Percentiles rank a stretch among this genome's conserved stretches.
Conservation (phyloP, 2,888 invertebrate genomes). For the Brachypalpus laphriformis region DNA sequence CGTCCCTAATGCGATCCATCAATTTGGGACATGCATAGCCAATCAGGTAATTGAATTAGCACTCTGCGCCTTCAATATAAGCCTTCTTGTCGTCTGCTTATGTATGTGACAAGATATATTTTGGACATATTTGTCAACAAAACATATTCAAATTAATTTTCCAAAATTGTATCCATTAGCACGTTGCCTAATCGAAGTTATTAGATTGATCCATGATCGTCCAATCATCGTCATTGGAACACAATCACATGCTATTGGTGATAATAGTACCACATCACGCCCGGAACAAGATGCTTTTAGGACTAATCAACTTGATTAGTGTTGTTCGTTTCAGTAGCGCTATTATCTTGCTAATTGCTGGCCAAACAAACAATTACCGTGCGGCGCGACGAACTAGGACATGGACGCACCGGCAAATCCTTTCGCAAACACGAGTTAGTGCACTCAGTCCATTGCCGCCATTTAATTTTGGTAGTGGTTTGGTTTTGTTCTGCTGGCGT, state of each 20-base stretch:
- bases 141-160: conserved; percentile 42
- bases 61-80: conserved; percentile 17
- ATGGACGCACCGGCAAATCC: conserved; percentile 2
- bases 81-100: conserved; percentile 20
- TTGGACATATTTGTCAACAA: conserved; percentile 20
- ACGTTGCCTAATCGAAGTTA: conserved; percentile 43
- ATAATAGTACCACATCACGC: conserved; percentile 45
- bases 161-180: conserved; percentile 39
- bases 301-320: conserved; percentile 48
- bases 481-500: not conserved
- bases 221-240: conserved; percentile 47
- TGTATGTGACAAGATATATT: conserved; percentile 23
- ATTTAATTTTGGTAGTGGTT: conserved; percentile 39
- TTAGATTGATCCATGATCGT: conserved; percentile 49
- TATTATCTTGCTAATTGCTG: conserved; percentile 40
- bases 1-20: conserved; percentile 33
- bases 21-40: conserved; percentile 45
- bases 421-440: conserved; percentile 20
- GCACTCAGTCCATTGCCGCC: conserved; percentile 47
- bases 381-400: conserved; percentile 29
- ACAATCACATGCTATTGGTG: conserved; percentile 53
- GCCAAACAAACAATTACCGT: conserved; percentile 40
- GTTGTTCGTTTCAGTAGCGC: conserved; percentile 39
- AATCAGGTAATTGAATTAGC: conserved; percentile 50
- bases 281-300: conserved; percentile 45